Base-by-base conservation (phyloP, 2,113 vertebrate species). In the Chamaea fasciata region DNA sequence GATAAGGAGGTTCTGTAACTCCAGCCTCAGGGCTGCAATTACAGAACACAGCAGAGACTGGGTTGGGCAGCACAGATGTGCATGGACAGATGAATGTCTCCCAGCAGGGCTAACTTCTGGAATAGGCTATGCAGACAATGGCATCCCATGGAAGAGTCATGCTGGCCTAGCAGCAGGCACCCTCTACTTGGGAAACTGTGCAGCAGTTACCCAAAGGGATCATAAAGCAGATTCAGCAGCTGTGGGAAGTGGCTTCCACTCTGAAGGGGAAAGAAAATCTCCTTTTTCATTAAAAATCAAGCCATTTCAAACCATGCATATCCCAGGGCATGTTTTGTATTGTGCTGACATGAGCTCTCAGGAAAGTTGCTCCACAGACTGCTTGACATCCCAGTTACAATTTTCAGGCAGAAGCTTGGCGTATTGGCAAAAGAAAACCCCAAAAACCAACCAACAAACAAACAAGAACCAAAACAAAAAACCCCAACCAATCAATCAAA, bases 121-220 rank as follows among this genome's bases (percentile, higher is more conserved):
- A 62, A 70, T 2, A 35, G 22, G 42, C 42, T 47, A 8, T 3
- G 4, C 0, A 37, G 57, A 24, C 27, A 30, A 26, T 4, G 19
- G 23, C 56, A 75, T 44, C 37, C 52, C 70, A 9, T 0, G 0
- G 31, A 78, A 42, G 28, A 74, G 27, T 39, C 56, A 59, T 13
- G 14, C 12, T 24, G 60, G 39, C 30, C 9, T 21, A 41, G 24
- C 16, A 81, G 15, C 30, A 35, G 42, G 47, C 33, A 33, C 44
- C 26, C 14, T 63, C 42, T 50, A 2, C 9, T 28, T 31, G 26
- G 30, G 21, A 71, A 85, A 84, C 30, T 6, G 4, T 3, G 11
- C 35, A 63, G 27, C 56, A 70, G 39, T 14, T 42, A 31, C 42
- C 27, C n/a, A 49, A 50, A 47, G 16, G 15, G 24, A 44, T 37